A percentile compares a stretch with the other conserved stretches of the same genome.
Evolutionary conservation across 2,888 invertebrate genomes (phyloP).

Genomic region (Tridacna crocea): DNA sequence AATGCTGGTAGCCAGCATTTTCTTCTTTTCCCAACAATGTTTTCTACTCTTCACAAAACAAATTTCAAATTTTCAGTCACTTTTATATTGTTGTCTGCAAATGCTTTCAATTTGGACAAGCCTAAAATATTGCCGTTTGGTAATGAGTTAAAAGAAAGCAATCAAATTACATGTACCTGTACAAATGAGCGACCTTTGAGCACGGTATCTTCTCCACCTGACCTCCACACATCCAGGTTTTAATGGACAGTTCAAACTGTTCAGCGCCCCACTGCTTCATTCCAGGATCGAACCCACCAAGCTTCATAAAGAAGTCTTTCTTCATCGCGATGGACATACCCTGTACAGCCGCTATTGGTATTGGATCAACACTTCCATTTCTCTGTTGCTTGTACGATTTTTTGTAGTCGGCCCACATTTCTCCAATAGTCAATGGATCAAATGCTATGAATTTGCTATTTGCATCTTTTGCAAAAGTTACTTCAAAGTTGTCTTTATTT

Average conservation of each 20-base stretch:
- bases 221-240: constrained; percentile 66
- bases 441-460: constrained; percentile 22
- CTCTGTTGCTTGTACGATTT: constrained; percentile 18
- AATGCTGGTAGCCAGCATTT: neutral
- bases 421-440: constrained; percentile 40
- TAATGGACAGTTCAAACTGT: constrained; percentile 58
- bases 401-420: constrained; percentile 44
- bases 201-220: constrained; percentile 62
- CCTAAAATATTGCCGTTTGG: too few relatives aligned
- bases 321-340: constrained; percentile 59
- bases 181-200: constrained; percentile 62
- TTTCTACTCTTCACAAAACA: too few relatives aligned
- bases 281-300: constrained; percentile 65
- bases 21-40: neutral
- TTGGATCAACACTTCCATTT: constrained; percentile 48
- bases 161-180: constrained; percentile 32
- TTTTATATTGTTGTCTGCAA: too few relatives aligned
- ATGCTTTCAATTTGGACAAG: too few relatives aligned
- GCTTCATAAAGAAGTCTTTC: constrained; percentile 53
- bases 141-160: too few relatives aligned
- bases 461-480: neutral
- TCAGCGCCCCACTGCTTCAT: constrained; percentile 64
- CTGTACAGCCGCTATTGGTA: constrained; percentile 47
- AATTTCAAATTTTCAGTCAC: too few relatives aligned
- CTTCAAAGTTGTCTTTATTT: constrained; percentile 37